Percentiles rank a stretch among this genome's conserved stretches.
Conservation (phyloP, 2,797 vertebrate species). For the Stomatorhinus walkeri region DNA sequence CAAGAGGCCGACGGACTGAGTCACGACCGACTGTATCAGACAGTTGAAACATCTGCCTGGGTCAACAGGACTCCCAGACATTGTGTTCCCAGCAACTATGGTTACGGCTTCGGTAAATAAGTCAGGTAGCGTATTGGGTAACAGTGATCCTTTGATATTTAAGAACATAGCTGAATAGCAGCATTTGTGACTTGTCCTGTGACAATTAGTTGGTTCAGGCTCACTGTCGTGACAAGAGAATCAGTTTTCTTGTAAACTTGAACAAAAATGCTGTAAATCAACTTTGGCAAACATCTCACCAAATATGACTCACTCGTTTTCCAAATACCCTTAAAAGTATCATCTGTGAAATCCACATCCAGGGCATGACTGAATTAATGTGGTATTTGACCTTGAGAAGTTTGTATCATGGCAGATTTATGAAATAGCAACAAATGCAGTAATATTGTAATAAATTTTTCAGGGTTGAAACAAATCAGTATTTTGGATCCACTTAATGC, state of each 20-base stretch:
- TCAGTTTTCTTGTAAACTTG: neutral
- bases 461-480: neutral
- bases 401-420: neutral
- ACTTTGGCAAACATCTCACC: neutral
- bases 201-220: neutral
- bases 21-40: neutral
- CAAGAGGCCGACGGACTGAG: conserved; percentile 19
- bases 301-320: neutral
- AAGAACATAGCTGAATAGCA: neutral
- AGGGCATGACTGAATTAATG: neutral
- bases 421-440: neutral
- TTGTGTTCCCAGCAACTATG: neutral
- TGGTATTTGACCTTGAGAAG: neutral
- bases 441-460: neutral
- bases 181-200: neutral
- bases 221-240: neutral
- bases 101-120: neutral
- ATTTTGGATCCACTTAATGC: neutral
- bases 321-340: neutral
- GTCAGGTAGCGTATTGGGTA: neutral
- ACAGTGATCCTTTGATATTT: conserved; percentile 1
- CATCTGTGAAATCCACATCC: neutral
- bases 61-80: neutral
- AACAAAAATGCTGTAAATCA: conserved; percentile 1
- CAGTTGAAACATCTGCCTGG: neutral